These are phyloP conservation scores for Telmatochromis sp. DNA, from an alignment of 2,113 vertebrate genomes.

Conservation along the genomic window DNA sequence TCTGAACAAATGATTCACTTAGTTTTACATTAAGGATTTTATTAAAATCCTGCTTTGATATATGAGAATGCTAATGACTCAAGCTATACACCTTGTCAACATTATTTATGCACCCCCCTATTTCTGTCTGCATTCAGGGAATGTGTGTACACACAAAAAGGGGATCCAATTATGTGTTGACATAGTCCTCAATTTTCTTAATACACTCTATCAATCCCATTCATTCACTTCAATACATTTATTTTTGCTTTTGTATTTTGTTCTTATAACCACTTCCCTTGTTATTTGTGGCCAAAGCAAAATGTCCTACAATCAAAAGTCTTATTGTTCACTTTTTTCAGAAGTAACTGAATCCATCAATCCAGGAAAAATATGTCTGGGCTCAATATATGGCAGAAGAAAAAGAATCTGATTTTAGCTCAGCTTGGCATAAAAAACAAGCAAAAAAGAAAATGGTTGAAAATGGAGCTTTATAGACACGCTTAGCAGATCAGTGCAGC, in stretches of 20 bases:
- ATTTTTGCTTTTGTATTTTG: neutral
- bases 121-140: neutral
- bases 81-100: neutral
- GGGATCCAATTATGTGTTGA: neutral
- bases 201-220: neutral
- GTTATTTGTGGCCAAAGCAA: neutral
- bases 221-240: neutral
- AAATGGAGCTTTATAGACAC: neutral
- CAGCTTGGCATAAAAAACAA: neutral
- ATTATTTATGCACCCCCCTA: neutral
- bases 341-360: neutral
- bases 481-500: neutral
- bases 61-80: neutral
- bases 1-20: neutral
- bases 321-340: neutral
- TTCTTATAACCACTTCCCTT: neutral
- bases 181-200: neutral
- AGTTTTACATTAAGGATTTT: neutral
- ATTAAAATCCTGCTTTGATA: neutral
- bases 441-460: neutral
- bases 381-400: neutral
- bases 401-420: neutral
- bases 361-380: neutral
- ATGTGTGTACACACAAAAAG: neutral
- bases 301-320: neutral